Evolutionary conservation across 2,888 invertebrate genomes (phyloP), one percentile per base, ranked within the genome.

Genomic region (Oasisia sp.): DNA sequence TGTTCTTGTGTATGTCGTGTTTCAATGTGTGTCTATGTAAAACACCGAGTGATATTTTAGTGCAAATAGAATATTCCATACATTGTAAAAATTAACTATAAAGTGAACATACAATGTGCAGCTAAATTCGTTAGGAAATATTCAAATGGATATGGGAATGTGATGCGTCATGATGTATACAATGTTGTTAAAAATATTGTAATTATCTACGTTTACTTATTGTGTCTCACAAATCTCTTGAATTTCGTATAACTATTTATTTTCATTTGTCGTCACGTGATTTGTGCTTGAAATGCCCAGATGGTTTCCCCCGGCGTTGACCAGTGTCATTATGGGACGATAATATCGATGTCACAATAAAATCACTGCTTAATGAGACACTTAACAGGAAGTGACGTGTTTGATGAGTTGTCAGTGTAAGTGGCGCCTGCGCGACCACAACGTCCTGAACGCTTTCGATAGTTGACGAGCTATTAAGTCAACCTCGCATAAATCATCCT

Each of bases 371-470:
- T 27, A 5, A 12, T 9, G 74, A 74, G 19, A 74, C 74, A 74
- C 74, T 74, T 74, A 74, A 74, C 74, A 19, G 74, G 74, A 74
- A 74, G 27, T 74, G 74, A 74, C 74, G 74, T 74, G 74, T 74
- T 19, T 74, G 74, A 74, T n/a, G 74, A n/a, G 27, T 2, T 74
- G 74, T 74, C 74, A 74, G 19, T 27, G 27, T 74, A 74, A 74
- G 74, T 74, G 74, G 74, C 74, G n/a, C 27, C 74, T n/a, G 19
- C 27, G n/a, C 74, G 74, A 74, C 74, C 74, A 74, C n/a, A n/a
- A 4, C 74, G 74, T n/a, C 27, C 74, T 27, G 27, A 19, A 27
- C 27, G 27, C 74, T 7, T 74, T 74, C 74, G n/a, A 74, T 74
- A 74, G 27, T 27, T 74, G 74, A 74, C 74, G 74, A 74, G 74